phyloP scores from a whole-genome alignment of 2,888 invertebrate species.

The Trisateles emortualis region DNA sequence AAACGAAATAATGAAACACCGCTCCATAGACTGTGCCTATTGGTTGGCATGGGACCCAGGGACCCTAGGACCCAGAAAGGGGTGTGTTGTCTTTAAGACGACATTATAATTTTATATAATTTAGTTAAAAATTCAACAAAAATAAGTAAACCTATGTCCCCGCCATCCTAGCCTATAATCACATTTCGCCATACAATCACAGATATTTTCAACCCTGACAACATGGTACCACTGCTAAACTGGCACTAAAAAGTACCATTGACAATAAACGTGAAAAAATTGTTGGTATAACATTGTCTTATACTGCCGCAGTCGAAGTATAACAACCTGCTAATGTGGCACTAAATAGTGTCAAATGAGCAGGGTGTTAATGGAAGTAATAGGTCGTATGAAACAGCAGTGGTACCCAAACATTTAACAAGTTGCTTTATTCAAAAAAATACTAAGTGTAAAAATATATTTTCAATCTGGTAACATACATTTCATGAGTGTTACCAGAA shows the following conservation, averaged over 20 bases:
- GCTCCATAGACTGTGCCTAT: too few species aligned
- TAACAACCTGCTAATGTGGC: not conserved
- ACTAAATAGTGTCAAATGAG: not conserved
- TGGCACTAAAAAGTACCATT: constrained; percentile 11
- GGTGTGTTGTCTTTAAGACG: not conserved
- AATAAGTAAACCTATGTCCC: constrained; percentile 35
- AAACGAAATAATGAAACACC: too few species aligned
- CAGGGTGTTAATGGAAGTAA: too few species aligned
- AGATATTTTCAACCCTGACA: constrained; percentile 76
- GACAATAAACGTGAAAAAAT: too few species aligned
- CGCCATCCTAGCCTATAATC: constrained; percentile 68
- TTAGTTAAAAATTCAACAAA: constrained; percentile 2
- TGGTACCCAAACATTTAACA: constrained; percentile 31
- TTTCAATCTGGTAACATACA: constrained; percentile 4
- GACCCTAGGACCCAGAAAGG: too few species aligned
- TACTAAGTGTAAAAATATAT: constrained; percentile 20
- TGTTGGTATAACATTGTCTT: too few species aligned
- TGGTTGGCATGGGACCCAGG: too few species aligned
- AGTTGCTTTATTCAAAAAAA: constrained; percentile 23
- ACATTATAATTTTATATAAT: constrained; percentile 1
- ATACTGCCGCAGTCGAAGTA: too few species aligned
- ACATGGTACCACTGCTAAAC: constrained; percentile 52
- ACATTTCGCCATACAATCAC: constrained; percentile 79
- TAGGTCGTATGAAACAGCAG: constrained; percentile 28
- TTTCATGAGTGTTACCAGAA: not conserved